These are phyloP conservation scores for Paguma larvata DNA, from an alignment of 2,797 vertebrate genomes.

Conservation along the genomic window DNA sequence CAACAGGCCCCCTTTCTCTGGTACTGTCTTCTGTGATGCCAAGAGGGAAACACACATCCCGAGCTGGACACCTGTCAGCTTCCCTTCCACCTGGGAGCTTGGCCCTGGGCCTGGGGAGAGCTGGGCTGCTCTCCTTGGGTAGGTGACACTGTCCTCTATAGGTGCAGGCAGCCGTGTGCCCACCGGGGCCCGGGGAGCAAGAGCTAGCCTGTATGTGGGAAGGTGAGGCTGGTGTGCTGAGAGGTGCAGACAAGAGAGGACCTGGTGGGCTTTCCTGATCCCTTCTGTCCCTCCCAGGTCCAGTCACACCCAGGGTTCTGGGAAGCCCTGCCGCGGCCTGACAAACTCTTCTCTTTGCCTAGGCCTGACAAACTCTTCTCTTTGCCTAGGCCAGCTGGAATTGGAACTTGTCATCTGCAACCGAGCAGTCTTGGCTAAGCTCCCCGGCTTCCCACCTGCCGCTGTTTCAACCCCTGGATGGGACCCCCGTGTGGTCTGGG, in stretches of 20 bases:
- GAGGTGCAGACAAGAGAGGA: background rate
- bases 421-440: background rate
- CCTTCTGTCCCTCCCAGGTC: background rate
- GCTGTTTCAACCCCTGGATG: background rate
- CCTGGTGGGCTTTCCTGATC: background rate
- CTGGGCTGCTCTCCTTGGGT: background rate
- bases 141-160: background rate
- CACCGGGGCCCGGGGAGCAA: background rate
- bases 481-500: background rate
- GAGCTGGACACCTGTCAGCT: background rate
- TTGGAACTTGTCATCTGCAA: background rate
- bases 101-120: background rate
- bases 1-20: background rate
- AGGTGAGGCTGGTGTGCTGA: background rate
- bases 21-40: background rate
- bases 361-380: background rate
- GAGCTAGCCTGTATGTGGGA: background rate
- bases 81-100: background rate
- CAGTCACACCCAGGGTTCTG: background rate
- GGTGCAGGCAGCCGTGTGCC: background rate
- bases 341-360: background rate
- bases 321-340: background rate
- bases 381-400: conserved; percentile 21
- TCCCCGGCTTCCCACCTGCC: background rate
- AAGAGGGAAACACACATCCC: background rate